phyloP scores from a whole-genome alignment of 2,888 invertebrate species.

The Physocephala rufipes region DNA sequence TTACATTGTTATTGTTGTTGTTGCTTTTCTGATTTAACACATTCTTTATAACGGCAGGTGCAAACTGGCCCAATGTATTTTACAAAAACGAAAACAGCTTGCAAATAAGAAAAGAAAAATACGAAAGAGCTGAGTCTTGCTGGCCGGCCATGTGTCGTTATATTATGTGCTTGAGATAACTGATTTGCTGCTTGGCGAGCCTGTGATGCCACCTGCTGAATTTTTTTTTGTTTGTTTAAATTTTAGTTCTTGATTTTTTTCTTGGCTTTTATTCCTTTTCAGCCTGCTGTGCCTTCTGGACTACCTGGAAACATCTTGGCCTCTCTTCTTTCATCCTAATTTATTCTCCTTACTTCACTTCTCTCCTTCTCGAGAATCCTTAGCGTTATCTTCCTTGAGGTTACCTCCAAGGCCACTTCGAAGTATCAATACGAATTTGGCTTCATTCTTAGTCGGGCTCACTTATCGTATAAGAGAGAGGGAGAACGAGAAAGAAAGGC shows the following conservation, averaged over 20 bases:
- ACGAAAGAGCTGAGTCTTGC: neutral
- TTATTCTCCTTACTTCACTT: neutral
- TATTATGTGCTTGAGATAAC: neutral
- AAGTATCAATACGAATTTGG: neutral
- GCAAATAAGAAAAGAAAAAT: constrained; percentile 5
- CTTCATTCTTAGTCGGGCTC: neutral
- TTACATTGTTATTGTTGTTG: constrained; percentile 5
- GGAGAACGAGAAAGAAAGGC: too few relatives aligned
- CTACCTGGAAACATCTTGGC: neutral
- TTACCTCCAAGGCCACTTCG: neutral
- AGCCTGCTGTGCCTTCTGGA: constrained; percentile 11
- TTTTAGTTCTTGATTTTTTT: neutral
- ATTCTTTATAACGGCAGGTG: constrained; percentile 34
- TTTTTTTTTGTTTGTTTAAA: constrained; percentile 13
- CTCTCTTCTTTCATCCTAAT: neutral
- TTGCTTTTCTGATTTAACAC: constrained; percentile 26
- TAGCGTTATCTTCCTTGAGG: neutral
- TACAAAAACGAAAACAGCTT: neutral
- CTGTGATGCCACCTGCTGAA: constrained; percentile 31
- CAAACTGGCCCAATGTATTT: constrained; percentile 4
- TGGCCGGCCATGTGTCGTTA: constrained; percentile 9
- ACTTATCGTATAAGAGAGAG: too few relatives aligned
- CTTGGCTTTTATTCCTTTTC: neutral
- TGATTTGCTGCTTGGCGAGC: constrained; percentile 27
- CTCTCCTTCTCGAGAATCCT: neutral